Conservation (phyloP, 2,113 vertebrate species). For the Rhadina sibilatrix region DNA sequence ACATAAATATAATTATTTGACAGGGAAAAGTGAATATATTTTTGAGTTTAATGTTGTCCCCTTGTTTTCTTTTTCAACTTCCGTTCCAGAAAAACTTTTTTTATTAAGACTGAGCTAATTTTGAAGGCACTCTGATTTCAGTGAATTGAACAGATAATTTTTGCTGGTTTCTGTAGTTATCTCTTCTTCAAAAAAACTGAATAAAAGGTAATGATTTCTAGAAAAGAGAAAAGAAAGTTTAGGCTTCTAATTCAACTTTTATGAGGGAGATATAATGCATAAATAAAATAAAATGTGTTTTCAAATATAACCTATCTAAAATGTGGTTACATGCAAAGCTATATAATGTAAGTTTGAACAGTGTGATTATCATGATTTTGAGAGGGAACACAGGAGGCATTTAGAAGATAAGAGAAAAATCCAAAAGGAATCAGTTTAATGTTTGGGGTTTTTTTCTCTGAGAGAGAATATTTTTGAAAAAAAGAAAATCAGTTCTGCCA, state of each 20-base stretch:
- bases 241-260: not conserved
- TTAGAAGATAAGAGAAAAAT: not conserved
- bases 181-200: not conserved
- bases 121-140: not conserved
- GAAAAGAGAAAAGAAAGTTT: not conserved
- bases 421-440: not conserved
- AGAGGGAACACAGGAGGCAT: not conserved
- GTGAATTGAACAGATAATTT: not conserved
- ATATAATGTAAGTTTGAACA: not conserved
- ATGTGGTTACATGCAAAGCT: not conserved
- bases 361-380: not conserved
- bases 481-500: not conserved
- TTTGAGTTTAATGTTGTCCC: accelerated
- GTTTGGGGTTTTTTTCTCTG: not conserved
- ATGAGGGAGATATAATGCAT: not conserved
- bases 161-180: not conserved
- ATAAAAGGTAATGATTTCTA: not conserved
- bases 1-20: not conserved
- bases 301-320: not conserved
- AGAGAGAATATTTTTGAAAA: not conserved
- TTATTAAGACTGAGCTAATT: not conserved
- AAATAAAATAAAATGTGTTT: not conserved
- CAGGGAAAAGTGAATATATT: not conserved
- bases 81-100: not conserved
- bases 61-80: not conserved